Conservation (phyloP, 2,797 vertebrate genomes). For the Diceros bicornis region DNA sequence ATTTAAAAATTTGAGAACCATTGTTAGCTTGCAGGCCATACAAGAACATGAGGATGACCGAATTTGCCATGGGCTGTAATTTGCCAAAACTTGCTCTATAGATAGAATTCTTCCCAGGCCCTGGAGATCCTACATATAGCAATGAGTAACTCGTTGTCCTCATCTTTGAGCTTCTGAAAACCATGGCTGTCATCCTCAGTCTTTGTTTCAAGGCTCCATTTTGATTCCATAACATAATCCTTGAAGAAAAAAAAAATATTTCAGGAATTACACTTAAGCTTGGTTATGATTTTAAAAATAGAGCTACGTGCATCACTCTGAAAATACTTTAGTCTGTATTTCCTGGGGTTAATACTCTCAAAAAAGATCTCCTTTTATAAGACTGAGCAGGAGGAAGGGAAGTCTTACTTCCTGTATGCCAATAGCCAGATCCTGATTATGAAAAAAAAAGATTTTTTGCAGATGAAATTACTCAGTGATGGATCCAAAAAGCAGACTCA, state of each 20-base stretch:
- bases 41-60: not conserved
- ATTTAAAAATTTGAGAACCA: not conserved
- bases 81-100: not conserved
- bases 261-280: not conserved
- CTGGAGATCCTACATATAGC: not conserved
- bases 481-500: not conserved
- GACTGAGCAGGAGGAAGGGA: not conserved
- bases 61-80: not conserved
- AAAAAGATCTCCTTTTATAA: not conserved
- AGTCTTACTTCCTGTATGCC: not conserved
- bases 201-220: conserved; percentile 13
- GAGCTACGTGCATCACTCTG: not conserved
- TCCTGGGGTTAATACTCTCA: not conserved
- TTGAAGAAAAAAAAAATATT: not conserved
- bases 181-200: not conserved
- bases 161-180: not conserved
- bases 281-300: conserved; percentile 16
- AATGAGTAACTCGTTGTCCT: not conserved
- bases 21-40: not conserved
- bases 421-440: not conserved
- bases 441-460: not conserved
- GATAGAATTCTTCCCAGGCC: not conserved
- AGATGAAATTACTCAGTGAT: not conserved
- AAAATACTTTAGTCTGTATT: conserved; percentile 31
- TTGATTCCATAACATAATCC: not conserved